Percentiles rank a stretch among this genome's conserved stretches.
phyloP scores from a whole-genome alignment of 2,888 invertebrate species.

The Xanthostigma xanthostigma region DNA sequence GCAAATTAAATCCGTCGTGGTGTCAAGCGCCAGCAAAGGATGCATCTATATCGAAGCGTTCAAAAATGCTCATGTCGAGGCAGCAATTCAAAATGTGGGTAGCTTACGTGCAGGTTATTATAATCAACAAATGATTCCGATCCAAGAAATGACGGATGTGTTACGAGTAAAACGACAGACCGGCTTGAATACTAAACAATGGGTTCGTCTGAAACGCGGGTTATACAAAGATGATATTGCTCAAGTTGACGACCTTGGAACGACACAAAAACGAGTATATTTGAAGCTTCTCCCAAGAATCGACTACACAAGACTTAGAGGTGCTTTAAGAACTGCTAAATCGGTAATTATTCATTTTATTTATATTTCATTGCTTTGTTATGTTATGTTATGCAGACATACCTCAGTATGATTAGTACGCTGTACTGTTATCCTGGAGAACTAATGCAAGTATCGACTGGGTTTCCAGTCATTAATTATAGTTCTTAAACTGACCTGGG shows the following conservation, averaged over 20 bases:
- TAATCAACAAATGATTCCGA: constrained; percentile 97
- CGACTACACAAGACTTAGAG: constrained; percentile 85
- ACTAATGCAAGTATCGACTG: too few relatives aligned
- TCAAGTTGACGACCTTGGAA: constrained; percentile 96
- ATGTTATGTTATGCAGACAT: too few relatives aligned
- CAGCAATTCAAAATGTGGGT: constrained; percentile 85
- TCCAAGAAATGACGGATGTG: constrained; percentile 99
- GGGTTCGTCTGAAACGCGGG: constrained; percentile 94
- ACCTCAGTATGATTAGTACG: too few relatives aligned
- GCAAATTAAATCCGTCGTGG: constrained; percentile 92
- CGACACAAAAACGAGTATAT: constrained; percentile 93
- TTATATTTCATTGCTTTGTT: too few relatives aligned
- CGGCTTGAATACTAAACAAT: constrained; percentile 84
- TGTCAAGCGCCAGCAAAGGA: constrained; percentile 94
- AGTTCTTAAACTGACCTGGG: too few relatives aligned
- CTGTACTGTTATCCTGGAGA: too few relatives aligned
- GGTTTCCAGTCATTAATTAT: too few relatives aligned
- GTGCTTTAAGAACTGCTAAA: constrained; percentile 71
- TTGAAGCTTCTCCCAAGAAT: constrained; percentile 92
- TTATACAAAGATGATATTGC: constrained; percentile 86
- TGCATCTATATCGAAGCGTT: constrained; percentile 97
- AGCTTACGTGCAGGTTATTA: constrained; percentile 83
- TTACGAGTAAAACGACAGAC: constrained; percentile 91
- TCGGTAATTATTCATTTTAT: too few relatives aligned
- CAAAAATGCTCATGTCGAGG: constrained; percentile 96